Evolutionary conservation across 2,888 invertebrate genomes (phyloP).

Genomic region (Tortrix viridana): DNA sequence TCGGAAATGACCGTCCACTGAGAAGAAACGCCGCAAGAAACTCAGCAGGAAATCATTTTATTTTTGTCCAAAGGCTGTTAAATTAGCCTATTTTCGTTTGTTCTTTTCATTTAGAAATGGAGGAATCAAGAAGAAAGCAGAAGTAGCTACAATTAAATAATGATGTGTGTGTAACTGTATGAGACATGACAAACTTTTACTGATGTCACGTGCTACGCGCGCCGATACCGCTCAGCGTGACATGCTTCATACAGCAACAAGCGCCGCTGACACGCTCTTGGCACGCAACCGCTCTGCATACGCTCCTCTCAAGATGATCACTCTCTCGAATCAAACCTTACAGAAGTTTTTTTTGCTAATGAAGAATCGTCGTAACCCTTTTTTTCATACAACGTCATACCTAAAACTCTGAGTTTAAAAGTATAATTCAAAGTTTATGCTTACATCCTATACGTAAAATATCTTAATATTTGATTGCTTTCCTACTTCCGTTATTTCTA

Average conservation of each 20-base stretch:
- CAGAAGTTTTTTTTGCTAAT: too few relatives aligned
- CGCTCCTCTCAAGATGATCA: slow-evolving; percentile 3
- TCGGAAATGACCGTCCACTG: slow-evolving; percentile 70
- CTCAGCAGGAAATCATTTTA: slow-evolving; percentile 57
- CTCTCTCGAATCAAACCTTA: too few relatives aligned
- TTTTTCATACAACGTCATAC: too few relatives aligned
- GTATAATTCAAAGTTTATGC: too few relatives aligned
- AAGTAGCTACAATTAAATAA: too few relatives aligned
- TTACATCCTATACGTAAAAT: too few relatives aligned
- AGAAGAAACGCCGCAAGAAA: slow-evolving; percentile 80
- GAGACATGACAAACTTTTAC: not conserved
- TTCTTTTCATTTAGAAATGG: not conserved
- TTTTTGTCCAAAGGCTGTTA: not conserved
- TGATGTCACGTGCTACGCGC: slow-evolving; percentile 1
- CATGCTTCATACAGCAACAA: not conserved
- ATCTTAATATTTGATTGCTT: too few relatives aligned
- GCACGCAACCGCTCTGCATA: not conserved
- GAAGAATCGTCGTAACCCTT: too few relatives aligned
- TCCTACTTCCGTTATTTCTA: too few relatives aligned
- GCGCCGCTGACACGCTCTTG: not conserved
- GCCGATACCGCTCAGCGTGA: not conserved
- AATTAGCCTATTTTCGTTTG: not conserved
- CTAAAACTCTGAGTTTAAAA: too few relatives aligned
- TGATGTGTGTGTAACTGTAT: not conserved
- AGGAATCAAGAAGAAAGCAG: too few relatives aligned